Conservation (phyloP, 1,140 invertebrate species). For the Cydia pomonella region DNA sequence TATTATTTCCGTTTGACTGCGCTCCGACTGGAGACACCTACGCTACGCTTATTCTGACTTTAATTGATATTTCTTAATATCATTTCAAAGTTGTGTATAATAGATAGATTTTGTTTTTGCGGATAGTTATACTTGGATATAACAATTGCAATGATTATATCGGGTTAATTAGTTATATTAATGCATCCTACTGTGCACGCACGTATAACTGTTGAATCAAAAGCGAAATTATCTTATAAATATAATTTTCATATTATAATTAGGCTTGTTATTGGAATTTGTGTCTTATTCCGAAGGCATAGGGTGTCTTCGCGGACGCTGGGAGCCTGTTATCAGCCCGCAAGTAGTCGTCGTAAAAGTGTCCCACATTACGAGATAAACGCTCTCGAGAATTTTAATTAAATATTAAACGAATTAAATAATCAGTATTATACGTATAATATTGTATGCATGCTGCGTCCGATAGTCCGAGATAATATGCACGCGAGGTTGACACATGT, state of each 20-base stretch:
- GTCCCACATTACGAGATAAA: constrained; percentile 79
- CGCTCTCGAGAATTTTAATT: constrained; percentile 79
- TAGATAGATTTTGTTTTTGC: constrained; percentile 9
- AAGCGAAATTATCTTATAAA: constrained; percentile 77
- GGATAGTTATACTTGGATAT: constrained; percentile 51
- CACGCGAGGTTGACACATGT: constrained; percentile 62
- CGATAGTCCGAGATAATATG: constrained; percentile 65
- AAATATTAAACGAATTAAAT: constrained; percentile 80
- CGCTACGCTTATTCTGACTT: constrained; percentile 54
- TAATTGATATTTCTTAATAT: constrained; percentile 75
- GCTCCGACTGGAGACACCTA: constrained; percentile 44
- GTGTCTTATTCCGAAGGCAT: constrained; percentile 65
- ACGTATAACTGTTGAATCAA: constrained; percentile 71
- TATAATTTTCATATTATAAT: constrained; percentile 77
- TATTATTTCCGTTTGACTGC: constrained; percentile 43
- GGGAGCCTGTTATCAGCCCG: constrained; percentile 69
- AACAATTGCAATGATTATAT: constrained; percentile 52
- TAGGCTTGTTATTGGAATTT: constrained; percentile 61
- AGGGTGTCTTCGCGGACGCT: constrained; percentile 63
- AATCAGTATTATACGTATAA: constrained; percentile 79
- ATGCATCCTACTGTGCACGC: constrained; percentile 58
- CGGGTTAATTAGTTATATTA: constrained; percentile 60
- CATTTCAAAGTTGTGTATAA: constrained; percentile 64
- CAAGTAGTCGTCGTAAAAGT: constrained; percentile 78
- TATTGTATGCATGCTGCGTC: constrained; percentile 71